These are phyloP conservation scores for Drosophila orena DNA, from an alignment of 1,140 invertebrate genomes.

Conservation along the genomic window DNA sequence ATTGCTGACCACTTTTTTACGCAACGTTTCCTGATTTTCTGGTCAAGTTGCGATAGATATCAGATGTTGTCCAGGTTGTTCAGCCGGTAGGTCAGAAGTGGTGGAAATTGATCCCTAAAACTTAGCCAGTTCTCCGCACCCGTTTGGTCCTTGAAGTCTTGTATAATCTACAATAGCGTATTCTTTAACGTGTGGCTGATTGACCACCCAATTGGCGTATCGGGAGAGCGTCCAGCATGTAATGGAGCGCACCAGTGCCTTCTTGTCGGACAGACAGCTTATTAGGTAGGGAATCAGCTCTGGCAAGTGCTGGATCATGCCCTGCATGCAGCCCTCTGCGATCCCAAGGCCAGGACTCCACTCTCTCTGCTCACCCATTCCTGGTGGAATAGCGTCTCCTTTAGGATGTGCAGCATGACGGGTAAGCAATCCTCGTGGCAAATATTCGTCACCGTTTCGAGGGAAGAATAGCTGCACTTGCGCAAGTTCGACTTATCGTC, in stretches of 20 bases:
- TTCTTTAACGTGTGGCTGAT: constrained; percentile 97
- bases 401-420: constrained; percentile 97
- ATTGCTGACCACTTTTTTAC: background rate
- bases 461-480: constrained; percentile 98
- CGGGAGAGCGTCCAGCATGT: constrained; percentile 99
- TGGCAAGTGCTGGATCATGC: constrained; percentile 97
- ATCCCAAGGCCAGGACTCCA: constrained; percentile 97
- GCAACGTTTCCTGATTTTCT: background rate
- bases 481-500: constrained; percentile 98
- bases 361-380: constrained; percentile 99
- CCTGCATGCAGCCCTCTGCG: constrained; percentile 99
- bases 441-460: constrained; percentile 98
- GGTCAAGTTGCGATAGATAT: constrained; percentile 53
- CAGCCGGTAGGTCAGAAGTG: constrained; percentile 94
- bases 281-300: constrained; percentile 99
- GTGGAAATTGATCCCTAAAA: constrained; percentile 98
- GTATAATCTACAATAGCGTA: constrained; percentile 89
- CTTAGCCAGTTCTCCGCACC: constrained; percentile 98
- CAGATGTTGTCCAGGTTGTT: constrained; percentile 93
- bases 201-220: constrained; percentile 99
- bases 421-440: constrained; percentile 98
- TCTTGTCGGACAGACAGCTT: constrained; percentile 95
- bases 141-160: constrained; percentile 98
- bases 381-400: constrained; percentile 97
- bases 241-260: constrained; percentile 98